A percentile compares a stretch with the other conserved stretches of the same genome.
Evolutionary conservation across 1,140 invertebrate genomes (phyloP).

Genomic region (Magallana gigas): DNA sequence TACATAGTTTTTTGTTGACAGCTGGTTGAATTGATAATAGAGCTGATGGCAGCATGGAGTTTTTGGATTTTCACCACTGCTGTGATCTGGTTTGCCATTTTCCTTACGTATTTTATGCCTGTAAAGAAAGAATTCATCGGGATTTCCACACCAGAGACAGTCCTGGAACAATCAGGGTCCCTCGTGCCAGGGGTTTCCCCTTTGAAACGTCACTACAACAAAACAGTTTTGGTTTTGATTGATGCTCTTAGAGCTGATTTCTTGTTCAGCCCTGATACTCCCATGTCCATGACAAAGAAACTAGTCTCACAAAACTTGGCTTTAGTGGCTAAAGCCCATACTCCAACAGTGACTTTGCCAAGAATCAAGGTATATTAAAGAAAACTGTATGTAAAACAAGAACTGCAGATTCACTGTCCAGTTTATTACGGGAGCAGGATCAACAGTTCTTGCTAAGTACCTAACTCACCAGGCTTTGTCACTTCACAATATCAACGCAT

Average conservation of each 20-base stretch:
- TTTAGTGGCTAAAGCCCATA: conserved; percentile 6
- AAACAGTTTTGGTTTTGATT: conserved; percentile 1
- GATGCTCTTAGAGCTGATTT: conserved; percentile 1
- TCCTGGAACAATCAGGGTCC: not conserved
- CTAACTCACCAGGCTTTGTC: too few species aligned
- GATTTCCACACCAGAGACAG: not conserved
- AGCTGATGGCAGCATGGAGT: conserved; percentile 16
- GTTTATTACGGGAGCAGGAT: too few species aligned
- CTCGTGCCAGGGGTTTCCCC: not conserved
- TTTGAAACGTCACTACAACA: not conserved
- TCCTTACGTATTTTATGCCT: conserved; percentile 5
- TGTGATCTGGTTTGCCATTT: conserved; percentile 11
- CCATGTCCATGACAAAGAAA: not conserved
- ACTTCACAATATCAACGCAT: too few species aligned
- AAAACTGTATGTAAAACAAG: too few species aligned
- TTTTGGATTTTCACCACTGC: conserved; percentile 1
- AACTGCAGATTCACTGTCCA: too few species aligned
- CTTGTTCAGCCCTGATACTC: not conserved
- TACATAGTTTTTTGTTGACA: too few species aligned
- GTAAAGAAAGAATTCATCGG: not conserved
- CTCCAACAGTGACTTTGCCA: conserved; percentile 10
- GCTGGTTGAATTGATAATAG: too few species aligned
- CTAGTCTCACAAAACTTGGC: conserved; percentile 3
- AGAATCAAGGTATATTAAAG: not conserved
- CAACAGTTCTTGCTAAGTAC: too few species aligned